Base-by-base conservation (phyloP, 1,140 invertebrate genomes). In the Stegodyphus dumicola region DNA sequence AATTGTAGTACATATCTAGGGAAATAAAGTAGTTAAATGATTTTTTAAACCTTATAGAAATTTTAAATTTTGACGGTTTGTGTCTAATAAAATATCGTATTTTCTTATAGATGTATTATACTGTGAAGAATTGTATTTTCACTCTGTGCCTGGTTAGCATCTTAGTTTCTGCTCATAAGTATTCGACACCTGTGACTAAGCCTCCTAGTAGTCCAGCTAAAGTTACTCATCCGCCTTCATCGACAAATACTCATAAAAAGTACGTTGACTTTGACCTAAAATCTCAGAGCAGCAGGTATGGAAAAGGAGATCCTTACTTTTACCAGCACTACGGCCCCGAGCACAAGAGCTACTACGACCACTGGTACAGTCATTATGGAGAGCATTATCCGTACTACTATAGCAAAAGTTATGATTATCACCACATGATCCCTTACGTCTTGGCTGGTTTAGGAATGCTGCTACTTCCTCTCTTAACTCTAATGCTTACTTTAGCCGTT, bases 401-500 rank as follows among this genome's bases (percentile, higher is more conserved):
- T 17, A 67, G 76, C 9, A 86, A 86, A 73, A 33, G 69, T 13
- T 52, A 71, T n/a, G 74, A 56, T 10, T 17, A 77, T 15, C 52
- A 77, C 53, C 17, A 86, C 51, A 64, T 86, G 69, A 71, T 86
- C 17, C 84, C 84, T 7, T 77, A 71, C 51, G 69, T 78, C 18
- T 17, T 86, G 13, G 84, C 75, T 33, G 84, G 84, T 7, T 71
- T 86, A 13, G 84, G 33, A 15, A 52, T 86, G 66, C 11, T 78
- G 0, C 11, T 86, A 6, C 75, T 86, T 33, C 84, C 84, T 4
- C 10, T 86, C 10, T 11, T 78, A 11, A 78, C 84, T 48, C 33
- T 86, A 49, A 48, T 86, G 75, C 69, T 86, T 7, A 86, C 84
- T 64, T 49, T 86, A n/a, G 76, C 76, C n/a, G 84, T 86, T 10